Evolutionary conservation across 2,797 vertebrate species (phyloP).

Genomic region (Leptodactylus fallax): DNA sequence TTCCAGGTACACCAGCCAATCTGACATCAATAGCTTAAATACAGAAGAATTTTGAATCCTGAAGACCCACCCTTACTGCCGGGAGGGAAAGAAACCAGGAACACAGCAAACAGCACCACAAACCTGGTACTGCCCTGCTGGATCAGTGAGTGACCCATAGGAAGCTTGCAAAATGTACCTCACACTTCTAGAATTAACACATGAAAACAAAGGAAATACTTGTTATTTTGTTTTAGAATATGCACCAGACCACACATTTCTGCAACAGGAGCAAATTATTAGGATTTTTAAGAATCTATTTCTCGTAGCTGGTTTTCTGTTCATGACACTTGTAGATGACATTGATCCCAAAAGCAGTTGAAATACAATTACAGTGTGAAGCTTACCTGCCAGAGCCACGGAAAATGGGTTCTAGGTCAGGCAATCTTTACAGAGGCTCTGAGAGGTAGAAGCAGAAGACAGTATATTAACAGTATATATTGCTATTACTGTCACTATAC

Average conservation of each 20-base stretch:
- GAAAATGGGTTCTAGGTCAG: slow-evolving; percentile 42
- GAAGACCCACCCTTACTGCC: too few relatives aligned
- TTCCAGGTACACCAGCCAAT: not conserved
- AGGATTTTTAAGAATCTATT: slow-evolving; percentile 18
- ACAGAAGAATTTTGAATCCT: too few relatives aligned
- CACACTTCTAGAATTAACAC: too few relatives aligned
- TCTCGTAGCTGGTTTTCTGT: not conserved
- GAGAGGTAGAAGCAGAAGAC: not conserved
- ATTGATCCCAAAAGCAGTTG: slow-evolving; percentile 43
- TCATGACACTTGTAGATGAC: slow-evolving; percentile 40
- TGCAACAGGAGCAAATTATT: not conserved
- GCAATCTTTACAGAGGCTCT: slow-evolving; percentile 41
- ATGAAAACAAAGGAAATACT: too few relatives aligned
- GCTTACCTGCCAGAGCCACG: slow-evolving; percentile 16
- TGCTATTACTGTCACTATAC: not conserved
- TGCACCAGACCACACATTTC: too few relatives aligned
- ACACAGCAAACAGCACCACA: too few relatives aligned
- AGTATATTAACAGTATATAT: not conserved
- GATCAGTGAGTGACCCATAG: too few relatives aligned
- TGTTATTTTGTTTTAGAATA: too few relatives aligned
- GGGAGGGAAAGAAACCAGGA: not conserved
- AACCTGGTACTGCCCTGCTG: too few relatives aligned
- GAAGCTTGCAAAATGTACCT: not conserved
- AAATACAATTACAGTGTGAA: slow-evolving; percentile 49
- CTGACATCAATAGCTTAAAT: not conserved